Evolutionary conservation across 2,888 invertebrate genomes (phyloP), one percentile per base, ranked within the genome.

Genomic region (Belgica antarctica): DNA sequence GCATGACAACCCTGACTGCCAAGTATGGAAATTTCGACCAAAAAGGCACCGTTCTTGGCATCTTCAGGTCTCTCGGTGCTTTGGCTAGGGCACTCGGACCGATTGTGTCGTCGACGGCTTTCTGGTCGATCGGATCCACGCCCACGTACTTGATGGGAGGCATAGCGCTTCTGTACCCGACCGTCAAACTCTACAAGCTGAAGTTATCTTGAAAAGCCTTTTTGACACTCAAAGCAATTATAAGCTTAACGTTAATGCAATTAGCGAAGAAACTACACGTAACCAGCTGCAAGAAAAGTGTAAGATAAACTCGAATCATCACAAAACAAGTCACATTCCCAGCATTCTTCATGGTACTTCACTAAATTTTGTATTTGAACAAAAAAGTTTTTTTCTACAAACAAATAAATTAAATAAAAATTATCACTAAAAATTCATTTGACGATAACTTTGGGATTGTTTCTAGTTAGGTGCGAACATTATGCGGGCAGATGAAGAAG

Each of bases 31-130:
- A 87, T 36, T 84, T 82, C 71, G 88, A 88, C 76, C 91, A 95
- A 76, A 95, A 96, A 77, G 98, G 98, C 27, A 89, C 90, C 0
- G 90, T 94, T 73, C 87, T 97, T 77, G 99, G 99, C 10, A 91
- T 94, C 73, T 93, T 97, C 77, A 85, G 98, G 72, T 96, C 97
- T 1, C 82, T 98, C 36, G 98, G 98, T 15, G 94, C 97, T 1
- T 81, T 99, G 52, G 96, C 97, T 0, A 83, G 98, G 73, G 95
- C 96, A 22, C 79, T 93, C 31, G 98, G 98, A 0, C 98, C 98
- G 0, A 82, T 96, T 69, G 78, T 94, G 12, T 92, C 95, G 24
- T 92, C 94, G 68, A 83, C 80, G 90, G 91, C 89, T 25, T 97
- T 94, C 81, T 97, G 97, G 97, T 88, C 89, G 77, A 84, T 90